Evolutionary conservation across 2,888 invertebrate genomes (phyloP), one percentile per base, ranked within the genome.

Genomic region (Sarcophaga rosellei): DNA sequence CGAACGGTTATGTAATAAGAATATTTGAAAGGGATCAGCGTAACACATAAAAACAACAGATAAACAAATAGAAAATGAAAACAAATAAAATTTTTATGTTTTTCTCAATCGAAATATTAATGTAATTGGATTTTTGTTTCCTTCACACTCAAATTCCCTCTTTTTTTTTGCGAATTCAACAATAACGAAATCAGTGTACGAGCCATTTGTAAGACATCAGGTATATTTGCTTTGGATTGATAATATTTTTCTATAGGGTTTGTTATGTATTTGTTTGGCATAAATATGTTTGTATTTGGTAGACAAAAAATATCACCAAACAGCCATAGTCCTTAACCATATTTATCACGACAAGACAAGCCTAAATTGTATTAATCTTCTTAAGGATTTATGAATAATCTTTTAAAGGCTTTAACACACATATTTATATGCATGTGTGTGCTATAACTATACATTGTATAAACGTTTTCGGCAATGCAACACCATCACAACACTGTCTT

Each of bases 311-410:
- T 35, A 35, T 8, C 35, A 35, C 2, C 35, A 35, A 35, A 35
- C 35, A 35, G 35, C 10, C 35, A 10, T 35, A 35, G 35, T 35
- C 35, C 35, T 35, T 35, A 8, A 35, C 35, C 35, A 35, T 35
- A 35, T 35, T 35, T 35, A 35, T 35, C 2, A 35, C 3, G 10
- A 10, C 35, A 35, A 35, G 35, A 8, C 8, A 8, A 35, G 35
- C 35, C 35, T 59, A 76, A 80, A 74, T 65, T n/a, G 72, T 81
- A 85, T 76, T 81, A 73, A 81, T 85, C 76, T 77, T 76, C 57
- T 77, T 62, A 63, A 73, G 68, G 77, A 70, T 72, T 25, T 81
- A 69, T 35, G 62, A 78, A 76, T 69, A 35, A 35, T 66, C 45
- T 59, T 63, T 73, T 68, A 25, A 73, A 76, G 59, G 20, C 59